Evolutionary conservation across 2,797 vertebrate genomes (phyloP).

Genomic region (Neomorphus geoffroyi): DNA sequence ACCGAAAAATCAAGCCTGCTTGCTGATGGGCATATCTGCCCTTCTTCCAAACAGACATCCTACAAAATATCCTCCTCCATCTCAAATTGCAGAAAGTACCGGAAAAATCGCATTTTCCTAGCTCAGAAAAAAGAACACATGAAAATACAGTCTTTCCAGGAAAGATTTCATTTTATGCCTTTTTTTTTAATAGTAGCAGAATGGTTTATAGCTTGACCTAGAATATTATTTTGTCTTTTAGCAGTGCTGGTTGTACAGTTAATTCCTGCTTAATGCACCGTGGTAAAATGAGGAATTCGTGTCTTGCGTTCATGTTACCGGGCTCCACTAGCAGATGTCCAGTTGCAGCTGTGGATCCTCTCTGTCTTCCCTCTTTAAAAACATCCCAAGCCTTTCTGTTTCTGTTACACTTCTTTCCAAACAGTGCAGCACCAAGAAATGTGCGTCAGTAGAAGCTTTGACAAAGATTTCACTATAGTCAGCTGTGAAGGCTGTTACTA

Average conservation of each 20-base stretch:
- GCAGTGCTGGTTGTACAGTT: not conserved
- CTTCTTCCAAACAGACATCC: not conserved
- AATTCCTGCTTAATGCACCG: not conserved
- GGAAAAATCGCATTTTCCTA: not conserved
- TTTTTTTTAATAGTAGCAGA: not conserved
- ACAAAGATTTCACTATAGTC: slow-evolving; percentile 38
- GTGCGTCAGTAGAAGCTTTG: slow-evolving; percentile 16
- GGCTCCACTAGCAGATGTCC: not conserved
- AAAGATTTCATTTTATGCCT: not conserved
- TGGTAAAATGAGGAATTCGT: not conserved
- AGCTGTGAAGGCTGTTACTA: slow-evolving; percentile 37
- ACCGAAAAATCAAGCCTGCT: not conserved
- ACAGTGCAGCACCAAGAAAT: slow-evolving; percentile 12
- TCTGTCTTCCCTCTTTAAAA: not conserved
- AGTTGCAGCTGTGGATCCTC: slow-evolving; percentile 12
- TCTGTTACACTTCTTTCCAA: slow-evolving; percentile 34
- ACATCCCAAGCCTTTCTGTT: slow-evolving; percentile 19
- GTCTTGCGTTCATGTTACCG: not conserved
- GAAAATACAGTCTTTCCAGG: not conserved
- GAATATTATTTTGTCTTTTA: not conserved
- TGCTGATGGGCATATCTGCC: not conserved
- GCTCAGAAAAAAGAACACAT: not conserved
- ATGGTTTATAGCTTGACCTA: not conserved
- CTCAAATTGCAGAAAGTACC: not conserved
- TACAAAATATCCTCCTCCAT: not conserved